A percentile compares a stretch with the other conserved stretches of the same genome.
Evolutionary conservation across 1,140 invertebrate species (phyloP).

Genomic region (Ips nitidus): DNA sequence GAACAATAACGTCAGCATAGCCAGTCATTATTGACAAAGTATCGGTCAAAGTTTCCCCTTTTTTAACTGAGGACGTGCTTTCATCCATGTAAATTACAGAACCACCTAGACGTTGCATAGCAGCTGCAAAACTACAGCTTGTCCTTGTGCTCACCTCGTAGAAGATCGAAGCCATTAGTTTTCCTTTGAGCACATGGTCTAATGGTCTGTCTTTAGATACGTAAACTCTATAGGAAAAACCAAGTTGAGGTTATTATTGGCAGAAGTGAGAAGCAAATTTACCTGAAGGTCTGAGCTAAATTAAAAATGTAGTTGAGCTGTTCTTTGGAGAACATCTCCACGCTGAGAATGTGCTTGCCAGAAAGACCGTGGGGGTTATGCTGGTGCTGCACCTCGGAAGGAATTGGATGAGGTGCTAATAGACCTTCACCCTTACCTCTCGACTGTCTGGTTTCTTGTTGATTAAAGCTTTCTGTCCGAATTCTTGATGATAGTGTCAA

Average conservation of each 20-base stretch:
- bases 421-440: conserved; percentile 22
- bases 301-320: conserved; percentile 93
- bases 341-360: conserved; percentile 81
- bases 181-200: conserved; percentile 89
- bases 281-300: conserved; percentile 83
- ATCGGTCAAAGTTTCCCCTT: conserved; percentile 95
- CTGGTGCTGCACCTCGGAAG: conserved; percentile 33
- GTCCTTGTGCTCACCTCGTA: conserved; percentile 98
- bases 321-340: conserved; percentile 86
- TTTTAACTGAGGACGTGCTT: conserved; percentile 88
- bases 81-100: conserved; percentile 87
- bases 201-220: conserved; percentile 81
- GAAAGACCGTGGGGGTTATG: conserved; percentile 59
- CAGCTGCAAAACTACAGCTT: conserved; percentile 91
- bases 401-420: conserved; percentile 31
- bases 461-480: conserved; percentile 56
- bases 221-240: conserved; percentile 53
- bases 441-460: conserved; percentile 24
- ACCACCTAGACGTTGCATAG: conserved; percentile 95
- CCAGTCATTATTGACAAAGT: conserved; percentile 82
- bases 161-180: conserved; percentile 94
- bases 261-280: background rate
- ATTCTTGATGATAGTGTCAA: conserved; percentile 54
- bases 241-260: background rate
- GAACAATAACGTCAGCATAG: conserved; percentile 89